Base-by-base conservation (phyloP, 1,140 invertebrate species). In the Sesamia nonagrioides region DNA sequence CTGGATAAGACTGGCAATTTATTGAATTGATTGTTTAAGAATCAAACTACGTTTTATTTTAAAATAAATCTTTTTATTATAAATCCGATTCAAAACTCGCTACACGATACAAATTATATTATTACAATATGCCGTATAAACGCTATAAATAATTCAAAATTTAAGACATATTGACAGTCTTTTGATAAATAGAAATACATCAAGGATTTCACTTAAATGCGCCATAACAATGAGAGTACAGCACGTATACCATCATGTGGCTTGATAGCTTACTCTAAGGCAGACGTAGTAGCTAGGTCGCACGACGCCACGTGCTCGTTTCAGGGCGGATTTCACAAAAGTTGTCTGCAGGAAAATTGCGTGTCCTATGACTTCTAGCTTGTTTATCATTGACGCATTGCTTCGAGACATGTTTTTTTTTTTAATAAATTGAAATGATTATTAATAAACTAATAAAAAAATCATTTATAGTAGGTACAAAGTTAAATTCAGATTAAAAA, bases 191-290 rank as follows among this genome's bases (percentile, higher is more conserved):
- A 78, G 63, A 81, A 79, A 79, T 81, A 83, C 58, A 79, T 80
- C 63, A 45, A 72, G 35, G 52, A 72, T 72, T 61, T 77, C 50
- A 83, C 72, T 79, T 79, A 74, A 72, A 77, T 75, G n/a, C 81
- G 78, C 86, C 86, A 85, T 9, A 84, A 85, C 86, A 80, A 79
- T 75, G 76, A 27, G 42, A 72, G 77, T 88, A 88, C 74, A 79
- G 21, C 77, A 17, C 17, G 75, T 83, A 68, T 88, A 86, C 74
- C 69, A 45, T 40, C 74, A 77, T 77, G 82, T 86, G 85, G 84
- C 84, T 58, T 11, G 42, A 42, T 9, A 37, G 69, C 69, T 61
- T 69, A 56, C 21, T 37, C 42, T 18, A 45, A 5, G 37, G 50
- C 78, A 8, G 33, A 27, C 15, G 68, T 27, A 35, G 17, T 48